phyloP scores from a whole-genome alignment of 2,888 invertebrate genomes.

The Tiphia femorata region DNA sequence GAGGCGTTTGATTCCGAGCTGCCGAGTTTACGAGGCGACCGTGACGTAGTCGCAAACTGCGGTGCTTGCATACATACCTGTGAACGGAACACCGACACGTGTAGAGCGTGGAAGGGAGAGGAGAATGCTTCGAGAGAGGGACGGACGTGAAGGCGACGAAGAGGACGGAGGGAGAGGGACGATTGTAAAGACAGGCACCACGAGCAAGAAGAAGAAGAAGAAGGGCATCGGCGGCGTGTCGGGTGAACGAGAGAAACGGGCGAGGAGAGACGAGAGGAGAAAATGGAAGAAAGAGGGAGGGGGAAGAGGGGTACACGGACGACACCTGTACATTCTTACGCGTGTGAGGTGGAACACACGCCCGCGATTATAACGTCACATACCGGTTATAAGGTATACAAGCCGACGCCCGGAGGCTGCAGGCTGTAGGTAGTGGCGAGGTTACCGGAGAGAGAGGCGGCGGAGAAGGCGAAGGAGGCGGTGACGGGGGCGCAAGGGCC shows the following conservation, averaged over 20 bases:
- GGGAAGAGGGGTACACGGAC: constrained; percentile 16
- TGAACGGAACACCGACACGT: constrained; percentile 11
- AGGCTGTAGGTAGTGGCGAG: constrained; percentile 7
- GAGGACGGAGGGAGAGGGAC: too few relatives aligned
- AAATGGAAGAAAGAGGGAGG: constrained; percentile 6
- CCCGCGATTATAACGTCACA: constrained; percentile 58
- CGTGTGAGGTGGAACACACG: constrained; percentile 14
- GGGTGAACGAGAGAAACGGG: too few relatives aligned
- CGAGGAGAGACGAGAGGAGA: neutral
- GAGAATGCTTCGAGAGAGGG: too few relatives aligned
- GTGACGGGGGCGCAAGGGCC: constrained; percentile 5
- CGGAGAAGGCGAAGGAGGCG: constrained; percentile 10
- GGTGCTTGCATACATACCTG: constrained; percentile 22
- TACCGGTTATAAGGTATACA: constrained; percentile 55
- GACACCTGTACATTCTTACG: constrained; percentile 18
- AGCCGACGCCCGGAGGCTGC: constrained; percentile 41
- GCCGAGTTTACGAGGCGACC: constrained; percentile 50
- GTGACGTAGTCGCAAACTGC: constrained; percentile 51
- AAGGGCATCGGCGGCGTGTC: too few relatives aligned
- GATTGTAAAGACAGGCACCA: too few relatives aligned
- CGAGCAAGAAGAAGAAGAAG: too few relatives aligned
- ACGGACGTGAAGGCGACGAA: too few relatives aligned
- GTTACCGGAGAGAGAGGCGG: constrained; percentile 9
- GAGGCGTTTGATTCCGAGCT: constrained; percentile 40
- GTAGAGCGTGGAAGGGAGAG: constrained; percentile 10